Evolutionary conservation across 1,140 invertebrate genomes (phyloP).

Genomic region (Bombus pascuorum): DNA sequence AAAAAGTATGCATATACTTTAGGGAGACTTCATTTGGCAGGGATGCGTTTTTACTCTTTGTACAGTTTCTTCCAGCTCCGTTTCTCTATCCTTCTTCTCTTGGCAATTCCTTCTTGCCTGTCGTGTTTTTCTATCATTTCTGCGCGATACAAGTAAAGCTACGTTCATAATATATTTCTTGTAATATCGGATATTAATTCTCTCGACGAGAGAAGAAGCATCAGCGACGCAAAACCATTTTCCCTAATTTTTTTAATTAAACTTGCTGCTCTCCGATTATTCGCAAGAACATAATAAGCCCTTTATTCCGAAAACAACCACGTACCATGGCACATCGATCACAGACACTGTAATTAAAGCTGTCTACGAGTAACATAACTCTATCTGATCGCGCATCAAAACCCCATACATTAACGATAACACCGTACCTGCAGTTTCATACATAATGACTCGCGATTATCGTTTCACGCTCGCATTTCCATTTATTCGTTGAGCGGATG

Average conservation of each 20-base stretch:
- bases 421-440: background rate
- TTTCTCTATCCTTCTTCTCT: background rate
- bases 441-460: background rate
- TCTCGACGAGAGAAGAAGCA: too few relatives aligned
- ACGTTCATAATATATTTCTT: background rate
- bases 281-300: background rate
- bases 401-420: background rate
- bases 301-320: background rate
- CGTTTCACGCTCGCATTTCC: background rate
- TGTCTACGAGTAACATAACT: background rate
- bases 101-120: too few relatives aligned
- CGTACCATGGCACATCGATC: background rate
- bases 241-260: background rate
- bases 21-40: background rate
- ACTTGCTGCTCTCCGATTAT: background rate
- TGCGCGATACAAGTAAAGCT: background rate
- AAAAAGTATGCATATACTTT: slow-evolving; percentile 2
- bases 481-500: background rate
- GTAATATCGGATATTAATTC: background rate
- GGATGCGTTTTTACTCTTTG: background rate
- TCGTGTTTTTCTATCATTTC: background rate
- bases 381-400: background rate
- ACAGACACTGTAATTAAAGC: background rate
- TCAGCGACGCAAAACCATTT: background rate
- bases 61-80: background rate